phyloP scores from a whole-genome alignment of 2,888 invertebrate genomes.

The Pyrochroa serraticornis region DNA sequence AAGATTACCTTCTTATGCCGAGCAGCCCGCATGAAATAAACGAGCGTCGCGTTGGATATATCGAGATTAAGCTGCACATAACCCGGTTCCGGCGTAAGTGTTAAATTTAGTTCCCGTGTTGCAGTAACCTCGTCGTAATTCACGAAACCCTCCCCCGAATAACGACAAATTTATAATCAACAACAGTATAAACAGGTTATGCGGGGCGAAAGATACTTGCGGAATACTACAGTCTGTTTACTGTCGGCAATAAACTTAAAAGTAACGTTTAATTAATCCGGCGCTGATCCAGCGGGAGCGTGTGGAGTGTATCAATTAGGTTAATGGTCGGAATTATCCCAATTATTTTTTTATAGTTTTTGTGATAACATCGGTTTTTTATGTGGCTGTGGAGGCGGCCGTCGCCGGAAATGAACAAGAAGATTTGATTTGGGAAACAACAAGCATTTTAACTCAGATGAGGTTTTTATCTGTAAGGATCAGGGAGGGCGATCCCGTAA shows the following conservation, averaged over 20 bases:
- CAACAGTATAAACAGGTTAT: constrained; percentile 39
- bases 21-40: no score
- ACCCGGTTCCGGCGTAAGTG: constrained; percentile 25
- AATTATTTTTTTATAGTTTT: not conserved
- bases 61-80: constrained; percentile 28
- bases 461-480: constrained; percentile 49
- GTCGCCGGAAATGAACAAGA: constrained; percentile 29
- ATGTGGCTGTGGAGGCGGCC: not conserved
- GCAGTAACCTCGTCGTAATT: constrained; percentile 33
- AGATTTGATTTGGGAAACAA: constrained; percentile 35
- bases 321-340: not conserved
- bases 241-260: constrained; percentile 25
- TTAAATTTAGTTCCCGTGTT: constrained; percentile 39
- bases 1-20: no score
- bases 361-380: constrained; percentile 1
- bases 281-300: constrained; percentile 38
- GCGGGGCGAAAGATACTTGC: constrained; percentile 39
- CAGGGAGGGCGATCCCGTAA: constrained; percentile 44
- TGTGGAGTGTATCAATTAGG: not conserved
- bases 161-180: constrained; percentile 44
- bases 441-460: constrained; percentile 50
- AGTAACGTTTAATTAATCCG: constrained; percentile 27
- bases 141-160: constrained; percentile 33
- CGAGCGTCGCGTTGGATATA: constrained; percentile 10
- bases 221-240: constrained; percentile 39